Evolutionary conservation across 2,888 invertebrate species (phyloP), one percentile per base, ranked within the genome.

Genomic region (Cataglyphis livida): DNA sequence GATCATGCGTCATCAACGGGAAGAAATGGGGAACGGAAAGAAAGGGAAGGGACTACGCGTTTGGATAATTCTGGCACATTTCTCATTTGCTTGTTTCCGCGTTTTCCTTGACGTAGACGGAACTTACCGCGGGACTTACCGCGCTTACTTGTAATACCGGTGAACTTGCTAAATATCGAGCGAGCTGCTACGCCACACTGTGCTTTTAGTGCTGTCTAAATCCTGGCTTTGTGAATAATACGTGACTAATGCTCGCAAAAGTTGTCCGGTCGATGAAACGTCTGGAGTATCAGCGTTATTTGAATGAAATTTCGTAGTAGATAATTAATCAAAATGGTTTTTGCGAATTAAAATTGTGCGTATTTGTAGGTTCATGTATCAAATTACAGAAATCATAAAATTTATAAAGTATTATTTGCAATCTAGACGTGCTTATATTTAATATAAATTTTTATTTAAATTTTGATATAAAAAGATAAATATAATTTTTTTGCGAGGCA

Each of bases 191-290:
- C 44, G 21, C 15, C 21, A 15, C 21, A 25, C 32, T 18, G n/a
- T 59, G 73, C 65, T 74, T 74, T 62, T 74, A 62, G 74, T 12
- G 21, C 65, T 28, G 57, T 78, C 44, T 70, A 70, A 78, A 70
- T 35, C 71, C 57, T n/a, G 44, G 71, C 71, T 68, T 70, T 57
- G 57, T 32, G 57, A 21, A 71, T 70, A 78, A 68, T 70, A 70
- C 71, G 44, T 21, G 71, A 32, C 44, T 70, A 35, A 59, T 70
- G 57, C 38, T 66, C 28, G 38, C 32, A 25, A 78, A 57, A 70
- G 44, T 78, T 41, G 32, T 57, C 32, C 41, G 28, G 12, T n/a
- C 25, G 44, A 5, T 38, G 12, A 32, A 64, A 41, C n/a, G 15
- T 61, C 28, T n/a, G 15, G 1, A 21, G n/a, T 65, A 12, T 32